Evolutionary conservation across 2,797 vertebrate genomes (phyloP).

Genomic region (Natrix natrix): DNA sequence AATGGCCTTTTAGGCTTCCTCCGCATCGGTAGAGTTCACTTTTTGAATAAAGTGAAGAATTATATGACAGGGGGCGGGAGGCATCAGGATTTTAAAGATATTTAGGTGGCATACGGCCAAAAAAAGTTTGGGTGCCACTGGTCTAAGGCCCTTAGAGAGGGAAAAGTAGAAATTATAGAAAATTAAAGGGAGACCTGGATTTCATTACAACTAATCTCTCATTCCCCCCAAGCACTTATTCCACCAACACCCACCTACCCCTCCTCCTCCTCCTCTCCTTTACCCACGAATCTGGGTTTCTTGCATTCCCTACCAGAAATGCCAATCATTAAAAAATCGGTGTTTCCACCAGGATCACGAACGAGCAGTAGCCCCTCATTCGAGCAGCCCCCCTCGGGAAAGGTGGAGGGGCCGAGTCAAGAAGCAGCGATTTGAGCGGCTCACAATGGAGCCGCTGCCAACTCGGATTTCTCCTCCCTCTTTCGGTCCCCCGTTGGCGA

Average conservation of each 20-base stretch:
- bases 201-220: neutral
- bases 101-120: too few relatives aligned
- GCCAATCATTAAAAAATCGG: neutral
- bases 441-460: constrained; percentile 4
- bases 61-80: too few relatives aligned
- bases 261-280: neutral
- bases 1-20: too few relatives aligned
- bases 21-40: too few relatives aligned
- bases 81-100: too few relatives aligned
- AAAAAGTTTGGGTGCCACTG: too few relatives aligned
- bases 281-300: neutral
- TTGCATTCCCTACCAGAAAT: neutral
- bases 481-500: neutral
- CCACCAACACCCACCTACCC: neutral
- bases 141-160: neutral
- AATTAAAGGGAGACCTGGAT: neutral
- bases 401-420: too few relatives aligned
- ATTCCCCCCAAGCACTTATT: neutral
- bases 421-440: neutral
- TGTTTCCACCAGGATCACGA: neutral
- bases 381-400: neutral
- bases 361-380: neutral
- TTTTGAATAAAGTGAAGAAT: too few relatives aligned
- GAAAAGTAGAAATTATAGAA: neutral
- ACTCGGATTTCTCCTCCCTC: neutral